phyloP scores from a whole-genome alignment of 2,888 invertebrate species.

The Melieria picta region DNA sequence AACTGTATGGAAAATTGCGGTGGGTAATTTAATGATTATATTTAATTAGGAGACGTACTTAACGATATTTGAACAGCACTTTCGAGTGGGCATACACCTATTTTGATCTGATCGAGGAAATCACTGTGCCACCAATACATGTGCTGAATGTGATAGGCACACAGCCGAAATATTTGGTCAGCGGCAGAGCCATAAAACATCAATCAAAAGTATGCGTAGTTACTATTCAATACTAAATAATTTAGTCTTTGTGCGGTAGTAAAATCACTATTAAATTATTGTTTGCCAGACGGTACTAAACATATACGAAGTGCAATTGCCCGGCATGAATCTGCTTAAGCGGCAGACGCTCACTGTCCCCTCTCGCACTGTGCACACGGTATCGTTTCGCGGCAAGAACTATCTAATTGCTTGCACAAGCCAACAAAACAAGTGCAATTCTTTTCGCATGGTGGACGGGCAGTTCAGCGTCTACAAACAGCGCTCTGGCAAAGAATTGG shows the following conservation, averaged over 20 bases:
- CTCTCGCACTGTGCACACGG: conserved; percentile 47
- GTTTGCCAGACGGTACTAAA: conserved; percentile 52
- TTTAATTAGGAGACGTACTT: neutral
- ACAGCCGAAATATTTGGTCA: conserved; percentile 50
- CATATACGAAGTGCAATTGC: conserved; percentile 48
- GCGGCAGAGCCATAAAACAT: conserved; percentile 48
- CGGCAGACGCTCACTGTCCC: conserved; percentile 54
- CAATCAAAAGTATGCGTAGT: conserved; percentile 48
- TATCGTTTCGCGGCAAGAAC: conserved; percentile 53
- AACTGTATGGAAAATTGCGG: conserved; percentile 49
- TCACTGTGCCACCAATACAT: conserved; percentile 51
- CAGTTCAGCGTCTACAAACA: conserved; percentile 53
- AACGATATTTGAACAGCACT: conserved; percentile 45
- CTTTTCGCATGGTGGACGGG: conserved; percentile 52
- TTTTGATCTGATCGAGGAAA: conserved; percentile 57
- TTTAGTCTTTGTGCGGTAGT: neutral
- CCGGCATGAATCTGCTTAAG: conserved; percentile 45
- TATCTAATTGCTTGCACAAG: conserved; percentile 53
- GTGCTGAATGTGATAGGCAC: conserved; percentile 51
- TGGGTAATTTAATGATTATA: conserved; percentile 29
- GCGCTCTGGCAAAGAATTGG: conserved; percentile 49
- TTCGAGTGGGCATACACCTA: conserved; percentile 59
- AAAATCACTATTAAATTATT: neutral
- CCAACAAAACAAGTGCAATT: conserved; percentile 46
- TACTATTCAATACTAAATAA: neutral